Evolutionary conservation across 2,888 invertebrate genomes (phyloP).

Genomic region (Hemistola chrysoprasaria): DNA sequence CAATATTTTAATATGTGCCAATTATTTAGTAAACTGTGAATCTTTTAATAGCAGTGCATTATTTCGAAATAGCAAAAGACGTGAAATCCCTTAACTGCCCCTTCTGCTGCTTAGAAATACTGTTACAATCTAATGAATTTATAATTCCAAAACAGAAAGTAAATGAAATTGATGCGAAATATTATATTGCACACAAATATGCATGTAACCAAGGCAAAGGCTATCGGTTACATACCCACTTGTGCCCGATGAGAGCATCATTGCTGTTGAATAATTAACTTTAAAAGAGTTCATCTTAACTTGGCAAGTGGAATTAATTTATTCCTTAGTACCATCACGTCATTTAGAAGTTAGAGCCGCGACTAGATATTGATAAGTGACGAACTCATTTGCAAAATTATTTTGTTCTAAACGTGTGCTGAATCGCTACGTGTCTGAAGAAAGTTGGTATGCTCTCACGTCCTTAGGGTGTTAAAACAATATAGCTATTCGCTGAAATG

Average conservation of each 20-base stretch:
- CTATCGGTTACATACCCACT: conserved; percentile 75
- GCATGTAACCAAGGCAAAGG: conserved; percentile 76
- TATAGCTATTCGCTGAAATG: conserved; percentile 42
- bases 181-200: conserved; percentile 56
- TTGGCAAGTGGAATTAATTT: too few species aligned
- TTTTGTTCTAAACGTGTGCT: conserved; percentile 55
- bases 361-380: too few species aligned
- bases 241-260: conserved; percentile 39
- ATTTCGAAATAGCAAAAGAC: conserved; percentile 21
- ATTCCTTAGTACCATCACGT: too few species aligned
- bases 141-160: conserved; percentile 54
- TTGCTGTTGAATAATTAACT: too few species aligned
- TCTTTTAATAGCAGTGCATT: conserved; percentile 6
- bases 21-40: conserved; percentile 4
- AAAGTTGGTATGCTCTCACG: conserved; percentile 57
- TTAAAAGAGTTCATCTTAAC: too few species aligned
- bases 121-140: conserved; percentile 62
- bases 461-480: conserved; percentile 43
- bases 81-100: conserved; percentile 69
- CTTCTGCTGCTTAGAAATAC: conserved; percentile 63
- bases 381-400: conserved; percentile 9
- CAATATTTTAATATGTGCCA: background rate
- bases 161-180: conserved; percentile 50
- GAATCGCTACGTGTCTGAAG: conserved; percentile 62
- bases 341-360: too few species aligned